Evolutionary conservation across 2,888 invertebrate species (phyloP).

Genomic region (Ceramica pisi): DNA sequence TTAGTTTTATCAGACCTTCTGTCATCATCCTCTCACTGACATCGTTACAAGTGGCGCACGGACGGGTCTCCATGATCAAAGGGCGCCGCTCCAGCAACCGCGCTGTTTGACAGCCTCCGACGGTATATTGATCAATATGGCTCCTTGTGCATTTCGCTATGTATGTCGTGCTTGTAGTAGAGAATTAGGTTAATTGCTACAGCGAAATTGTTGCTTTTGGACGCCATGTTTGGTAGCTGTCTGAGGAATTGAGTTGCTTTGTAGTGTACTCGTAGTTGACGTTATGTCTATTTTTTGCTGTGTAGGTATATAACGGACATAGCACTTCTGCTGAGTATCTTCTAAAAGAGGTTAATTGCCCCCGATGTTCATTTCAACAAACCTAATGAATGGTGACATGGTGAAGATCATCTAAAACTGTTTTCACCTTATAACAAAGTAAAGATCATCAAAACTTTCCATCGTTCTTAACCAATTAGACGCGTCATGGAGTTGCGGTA

Average conservation of each 20-base stretch:
- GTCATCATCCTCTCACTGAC: not conserved
- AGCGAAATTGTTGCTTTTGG: slow-evolving; percentile 13
- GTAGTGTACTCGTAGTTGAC: not conserved
- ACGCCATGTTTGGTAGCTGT: not conserved
- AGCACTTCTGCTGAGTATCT: not conserved
- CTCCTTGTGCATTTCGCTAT: slow-evolving; percentile 55
- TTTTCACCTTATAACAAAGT: too few species aligned
- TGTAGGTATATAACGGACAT: not conserved
- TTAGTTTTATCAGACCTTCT: slow-evolving; percentile 43
- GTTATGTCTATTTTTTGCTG: not conserved
- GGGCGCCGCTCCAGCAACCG: slow-evolving; percentile 60
- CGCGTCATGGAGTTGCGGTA: too few species aligned
- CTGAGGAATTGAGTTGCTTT: slow-evolving; percentile 1
- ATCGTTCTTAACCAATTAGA: too few species aligned
- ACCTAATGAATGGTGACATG: too few species aligned
- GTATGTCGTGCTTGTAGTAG: slow-evolving; percentile 19
- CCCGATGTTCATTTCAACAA: too few species aligned
- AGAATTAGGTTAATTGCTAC: slow-evolving; percentile 65
- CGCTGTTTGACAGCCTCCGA: slow-evolving; percentile 65
- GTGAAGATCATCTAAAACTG: too few species aligned
- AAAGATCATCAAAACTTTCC: too few species aligned
- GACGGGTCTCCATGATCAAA: slow-evolving; percentile 65
- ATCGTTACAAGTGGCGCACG: slow-evolving; percentile 61
- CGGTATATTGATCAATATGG: slow-evolving; percentile 67
- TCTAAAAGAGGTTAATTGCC: too few species aligned